Base-by-base conservation (phyloP, 2,113 vertebrate genomes). In the Peromyscus maniculatus region DNA sequence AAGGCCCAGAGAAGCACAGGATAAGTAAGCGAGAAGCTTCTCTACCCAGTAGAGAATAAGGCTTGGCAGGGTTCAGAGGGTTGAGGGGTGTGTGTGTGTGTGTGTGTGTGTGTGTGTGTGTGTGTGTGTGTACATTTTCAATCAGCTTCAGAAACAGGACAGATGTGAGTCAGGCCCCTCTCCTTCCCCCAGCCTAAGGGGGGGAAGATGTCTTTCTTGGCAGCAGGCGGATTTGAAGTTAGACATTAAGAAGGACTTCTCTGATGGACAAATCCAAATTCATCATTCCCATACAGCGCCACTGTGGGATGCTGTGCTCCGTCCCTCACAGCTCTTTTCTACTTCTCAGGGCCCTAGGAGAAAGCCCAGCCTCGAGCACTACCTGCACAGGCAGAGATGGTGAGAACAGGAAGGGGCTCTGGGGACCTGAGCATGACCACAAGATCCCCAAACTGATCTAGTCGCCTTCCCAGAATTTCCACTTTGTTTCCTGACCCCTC, bases 231-330 rank as follows among this genome's bases (percentile, higher is more conserved):
- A 26, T 59, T 92, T 46, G 7, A 88, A 72, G 49, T 93, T 15
- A 95, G 96, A 88, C 28, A 57, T 93, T 36, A 21, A 72, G 62
- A 93, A 89, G 74, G n/a, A 72, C 78, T 75, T 95, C n/a, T 86
- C 49, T 36, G 12, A 1, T 15, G 26, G 49, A 66, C 13, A 57
- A 55, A 0, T 80, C 52, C 46, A 52, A 55, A 0, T 80, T 57
- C 46, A 52, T 87, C 52, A 39, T 62, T 62, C 19, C 80, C 36
- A 83, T 57, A 39, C 80, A 69, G 28, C 19, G 7, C 0, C 36
- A 17, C 33, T 62, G 69, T 89, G 89, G 4, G 39, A 36, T 3
- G 17, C 59, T 74, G 11, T 33, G 3, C 43, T 28, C 13, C 5
- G 15, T 19, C n/a, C 82, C 31, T 74, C 24, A n/a, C n/a, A 57